Conservation (phyloP, 2,113 vertebrate genomes). For the Pluvialis apricaria region DNA sequence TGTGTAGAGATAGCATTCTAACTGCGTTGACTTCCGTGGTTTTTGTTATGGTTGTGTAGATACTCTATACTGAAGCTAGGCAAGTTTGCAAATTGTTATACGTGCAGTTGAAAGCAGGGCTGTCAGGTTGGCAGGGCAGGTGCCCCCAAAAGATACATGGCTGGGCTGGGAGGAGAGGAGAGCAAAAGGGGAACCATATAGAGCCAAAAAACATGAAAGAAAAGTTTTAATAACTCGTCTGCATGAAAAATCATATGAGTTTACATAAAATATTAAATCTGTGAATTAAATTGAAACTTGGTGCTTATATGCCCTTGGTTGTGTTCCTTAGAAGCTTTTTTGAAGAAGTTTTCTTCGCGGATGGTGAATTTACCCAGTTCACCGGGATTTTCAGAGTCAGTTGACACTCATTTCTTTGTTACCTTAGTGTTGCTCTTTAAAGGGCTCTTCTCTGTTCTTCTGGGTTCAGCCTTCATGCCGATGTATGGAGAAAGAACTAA, state of each 20-base stretch:
- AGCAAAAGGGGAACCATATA: neutral
- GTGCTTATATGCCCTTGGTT: rapidly evolving
- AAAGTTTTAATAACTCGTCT: neutral
- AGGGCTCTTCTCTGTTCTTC: neutral
- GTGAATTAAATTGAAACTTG: neutral
- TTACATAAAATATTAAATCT: neutral
- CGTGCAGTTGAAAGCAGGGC: neutral
- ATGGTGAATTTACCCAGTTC: neutral
- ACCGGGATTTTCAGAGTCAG: neutral
- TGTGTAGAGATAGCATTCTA: too few species aligned
- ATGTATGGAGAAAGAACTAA: neutral
- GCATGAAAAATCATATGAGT: neutral
- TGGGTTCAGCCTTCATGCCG: neutral
- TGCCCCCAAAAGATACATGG: rapidly evolving
- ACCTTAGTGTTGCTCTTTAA: neutral
- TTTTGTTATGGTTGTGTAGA: rapidly evolving
- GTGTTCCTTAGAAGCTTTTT: neutral
- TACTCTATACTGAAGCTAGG: rapidly evolving
- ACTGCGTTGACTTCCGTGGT: too few species aligned
- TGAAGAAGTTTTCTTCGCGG: neutral
- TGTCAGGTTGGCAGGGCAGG: neutral
- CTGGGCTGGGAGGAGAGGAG: neutral
- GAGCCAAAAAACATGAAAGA: neutral
- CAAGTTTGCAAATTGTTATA: neutral
- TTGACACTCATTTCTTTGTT: neutral